These are phyloP conservation scores for Pseudomyrmex sp. DNA, from an alignment of 1,140 invertebrate species.

Conservation along the genomic window DNA sequence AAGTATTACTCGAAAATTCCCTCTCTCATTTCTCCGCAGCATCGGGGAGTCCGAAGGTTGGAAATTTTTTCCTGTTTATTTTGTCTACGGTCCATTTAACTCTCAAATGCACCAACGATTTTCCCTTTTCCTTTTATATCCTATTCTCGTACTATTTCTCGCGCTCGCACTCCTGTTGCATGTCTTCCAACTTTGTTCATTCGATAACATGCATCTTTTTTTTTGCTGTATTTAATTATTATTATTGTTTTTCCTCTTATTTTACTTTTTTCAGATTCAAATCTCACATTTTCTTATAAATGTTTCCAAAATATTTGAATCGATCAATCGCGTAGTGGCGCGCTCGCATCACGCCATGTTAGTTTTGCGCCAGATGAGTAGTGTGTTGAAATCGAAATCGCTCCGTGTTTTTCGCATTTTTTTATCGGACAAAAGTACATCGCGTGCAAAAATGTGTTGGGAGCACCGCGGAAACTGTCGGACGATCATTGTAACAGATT, in stretches of 20 bases:
- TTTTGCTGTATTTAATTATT: slow-evolving; percentile 4
- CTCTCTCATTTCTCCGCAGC: neutral
- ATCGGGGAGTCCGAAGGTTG: slow-evolving; percentile 2
- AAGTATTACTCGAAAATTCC: slow-evolving; percentile 55
- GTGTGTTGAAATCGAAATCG: neutral
- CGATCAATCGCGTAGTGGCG: slow-evolving; percentile 16
- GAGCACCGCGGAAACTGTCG: neutral
- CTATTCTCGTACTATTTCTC: slow-evolving; percentile 42
- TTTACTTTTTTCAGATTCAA: neutral
- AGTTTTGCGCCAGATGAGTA: slow-evolving; percentile 3
- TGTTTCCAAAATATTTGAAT: slow-evolving; percentile 20
- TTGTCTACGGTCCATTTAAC: slow-evolving; percentile 77
- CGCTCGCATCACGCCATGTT: neutral
- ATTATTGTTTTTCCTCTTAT: slow-evolving; percentile 10
- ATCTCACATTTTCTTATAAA: neutral
- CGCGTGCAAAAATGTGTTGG: slow-evolving; percentile 8
- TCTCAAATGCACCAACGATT: slow-evolving; percentile 75
- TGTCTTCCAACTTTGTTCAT: slow-evolving; percentile 18
- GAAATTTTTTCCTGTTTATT: slow-evolving; percentile 70
- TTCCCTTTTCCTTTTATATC: slow-evolving; percentile 1
- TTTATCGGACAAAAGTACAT: slow-evolving; percentile 24
- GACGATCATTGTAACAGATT: slow-evolving; percentile 34
- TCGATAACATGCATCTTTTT: slow-evolving; percentile 12
- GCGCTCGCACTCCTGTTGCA: slow-evolving; percentile 37
- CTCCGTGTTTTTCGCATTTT: slow-evolving; percentile 23